Evolutionary conservation across 2,113 vertebrate genomes (phyloP), one percentile per base, ranked within the genome.

Genomic region (Toxostoma redivivum): DNA sequence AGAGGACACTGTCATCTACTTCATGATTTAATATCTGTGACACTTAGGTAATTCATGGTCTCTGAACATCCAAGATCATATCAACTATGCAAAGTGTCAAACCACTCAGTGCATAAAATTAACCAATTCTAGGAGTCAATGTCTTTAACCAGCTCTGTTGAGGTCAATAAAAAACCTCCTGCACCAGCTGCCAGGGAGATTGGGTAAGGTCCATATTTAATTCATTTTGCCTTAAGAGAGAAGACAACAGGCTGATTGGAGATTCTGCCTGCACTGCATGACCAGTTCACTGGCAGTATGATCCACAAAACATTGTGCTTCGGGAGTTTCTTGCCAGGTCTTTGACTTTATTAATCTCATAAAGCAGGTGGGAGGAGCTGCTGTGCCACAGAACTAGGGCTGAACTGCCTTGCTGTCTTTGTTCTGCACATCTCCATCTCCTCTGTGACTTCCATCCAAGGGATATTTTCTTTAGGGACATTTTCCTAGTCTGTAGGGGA

Each of bases 1-100:
- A 8, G 1, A 93, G 90, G 74, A 86, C 90, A 91, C 67, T 96
- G 94, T 86, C 95, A 84, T 86, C 92, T 88, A 44, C 77, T 88
- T 81, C 18, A 28, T 94, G 90, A 97, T 93, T 96, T 95, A 96
- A 38, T 51, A 90, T 71, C 94, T 93, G 94, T 92, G 88, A 86
- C 72, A 81, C 47, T 62, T 74, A 1, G 2, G 44, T 74, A 96
- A 81, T 81, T 94, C 23, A 3, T 0, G 1, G 81, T 81, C 85
- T 90, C 91, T 90, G 79, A 78, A 79, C 71, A 92, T 95, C 83
- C 78, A 76, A 48, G 18, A 44, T 65, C 73, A 77, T 69, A 95
- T 87, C 79, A 88, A 64, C 71, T 74, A 64, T 0, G 0, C 12
- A 62, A 90, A 77, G 81, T 82, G 76, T 90, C 88, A 77, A 78